These are phyloP conservation scores for Pogonocichla stellata DNA, from an alignment of 2,113 vertebrate species.

Conservation along the genomic window DNA sequence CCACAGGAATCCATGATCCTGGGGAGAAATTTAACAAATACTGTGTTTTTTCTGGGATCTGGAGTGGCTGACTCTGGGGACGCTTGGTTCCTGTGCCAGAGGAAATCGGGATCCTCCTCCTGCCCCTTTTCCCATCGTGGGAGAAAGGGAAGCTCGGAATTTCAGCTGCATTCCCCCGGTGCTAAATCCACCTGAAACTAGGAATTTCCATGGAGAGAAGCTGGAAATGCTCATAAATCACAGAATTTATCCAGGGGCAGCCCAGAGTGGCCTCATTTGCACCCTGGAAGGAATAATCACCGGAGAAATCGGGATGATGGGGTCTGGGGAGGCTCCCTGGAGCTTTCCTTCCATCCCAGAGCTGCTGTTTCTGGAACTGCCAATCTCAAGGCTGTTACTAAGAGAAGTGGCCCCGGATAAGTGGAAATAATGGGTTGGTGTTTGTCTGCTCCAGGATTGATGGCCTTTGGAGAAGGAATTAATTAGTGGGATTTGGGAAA, in stretches of 20 bases:
- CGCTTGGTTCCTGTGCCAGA: not conserved
- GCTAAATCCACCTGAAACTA: not conserved
- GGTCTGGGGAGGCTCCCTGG: not conserved
- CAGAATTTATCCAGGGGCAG: not conserved
- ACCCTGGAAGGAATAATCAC: not conserved
- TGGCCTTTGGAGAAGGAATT: not conserved
- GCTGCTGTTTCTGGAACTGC: not conserved
- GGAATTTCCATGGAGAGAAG: not conserved
- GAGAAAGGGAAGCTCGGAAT: not conserved
- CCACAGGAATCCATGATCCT: not conserved
- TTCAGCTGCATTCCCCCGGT: not conserved
- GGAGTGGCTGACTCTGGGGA: not conserved
- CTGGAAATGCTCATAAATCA: not conserved
- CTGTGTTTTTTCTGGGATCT: not conserved
- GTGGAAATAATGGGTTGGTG: not conserved
- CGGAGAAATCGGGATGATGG: not conserved
- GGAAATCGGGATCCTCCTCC: not conserved
- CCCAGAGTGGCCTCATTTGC: not conserved
- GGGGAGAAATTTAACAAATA: not conserved
- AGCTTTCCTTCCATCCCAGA: not conserved
- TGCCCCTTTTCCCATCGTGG: not conserved
- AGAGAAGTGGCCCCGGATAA: not conserved
- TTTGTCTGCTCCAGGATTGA: not conserved
- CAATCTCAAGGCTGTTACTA: not conserved
- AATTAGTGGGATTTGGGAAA: not conserved